Conservation (phyloP, 2,797 vertebrate genomes). For the Leptodactylus fallax region DNA sequence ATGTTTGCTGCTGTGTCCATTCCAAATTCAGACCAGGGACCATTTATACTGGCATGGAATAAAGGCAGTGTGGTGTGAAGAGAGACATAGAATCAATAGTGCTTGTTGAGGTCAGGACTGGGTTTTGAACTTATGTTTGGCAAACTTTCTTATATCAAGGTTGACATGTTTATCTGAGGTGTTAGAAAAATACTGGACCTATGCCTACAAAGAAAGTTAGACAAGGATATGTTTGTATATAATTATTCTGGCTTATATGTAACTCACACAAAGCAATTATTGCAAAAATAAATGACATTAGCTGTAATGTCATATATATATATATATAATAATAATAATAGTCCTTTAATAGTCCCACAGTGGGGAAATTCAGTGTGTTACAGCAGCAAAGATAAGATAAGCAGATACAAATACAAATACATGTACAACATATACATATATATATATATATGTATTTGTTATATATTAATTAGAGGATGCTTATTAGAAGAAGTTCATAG, state of each 20-base stretch:
- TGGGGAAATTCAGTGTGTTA: too few species aligned
- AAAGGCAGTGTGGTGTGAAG: constrained; percentile 18
- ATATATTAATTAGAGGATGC: too few species aligned
- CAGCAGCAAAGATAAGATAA: too few species aligned
- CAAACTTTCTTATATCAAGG: constrained; percentile 30
- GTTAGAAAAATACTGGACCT: constrained; percentile 22
- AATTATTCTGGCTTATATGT: neutral
- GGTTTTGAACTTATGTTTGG: constrained; percentile 42
- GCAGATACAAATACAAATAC: too few species aligned
- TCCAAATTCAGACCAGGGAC: constrained; percentile 20
- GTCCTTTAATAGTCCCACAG: too few species aligned
- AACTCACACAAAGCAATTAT: too few species aligned
- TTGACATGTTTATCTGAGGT: constrained; percentile 37
- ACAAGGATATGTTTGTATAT: neutral
- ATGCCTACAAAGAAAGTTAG: neutral
- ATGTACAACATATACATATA: too few species aligned
- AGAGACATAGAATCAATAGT: constrained; percentile 16
- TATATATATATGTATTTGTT: too few species aligned
- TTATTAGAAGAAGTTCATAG: too few species aligned
- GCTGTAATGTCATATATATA: too few species aligned
- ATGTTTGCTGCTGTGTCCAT: constrained; percentile 24
- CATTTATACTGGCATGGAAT: constrained; percentile 37
- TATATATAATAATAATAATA: too few species aligned
- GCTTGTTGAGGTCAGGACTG: constrained; percentile 19
- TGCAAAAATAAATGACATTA: too few species aligned